Percentiles rank a stretch among this genome's conserved stretches.
Conservation (phyloP, 2,113 vertebrate species). For the Scomber colias region DNA sequence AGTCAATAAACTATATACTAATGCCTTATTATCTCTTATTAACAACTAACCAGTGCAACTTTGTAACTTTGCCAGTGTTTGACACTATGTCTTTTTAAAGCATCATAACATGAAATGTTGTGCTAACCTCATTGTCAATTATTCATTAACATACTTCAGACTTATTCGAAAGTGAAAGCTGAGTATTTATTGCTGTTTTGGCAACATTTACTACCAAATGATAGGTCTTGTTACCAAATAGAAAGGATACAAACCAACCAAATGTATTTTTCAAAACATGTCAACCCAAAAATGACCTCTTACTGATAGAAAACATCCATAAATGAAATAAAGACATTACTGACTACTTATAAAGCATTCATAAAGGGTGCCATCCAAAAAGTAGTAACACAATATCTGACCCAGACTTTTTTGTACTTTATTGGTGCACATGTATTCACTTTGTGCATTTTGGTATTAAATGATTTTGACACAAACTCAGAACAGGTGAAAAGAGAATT, state of each 20-base stretch:
- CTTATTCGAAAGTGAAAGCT: neutral
- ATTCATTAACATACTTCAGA: neutral
- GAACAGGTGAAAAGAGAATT: conserved; percentile 14
- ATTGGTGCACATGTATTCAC: conserved; percentile 1
- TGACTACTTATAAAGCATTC: neutral
- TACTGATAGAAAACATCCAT: neutral
- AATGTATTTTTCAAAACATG: neutral
- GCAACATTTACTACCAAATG: neutral
- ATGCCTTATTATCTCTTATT: neutral
- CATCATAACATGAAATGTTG: neutral
- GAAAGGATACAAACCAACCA: neutral
- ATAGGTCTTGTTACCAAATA: neutral
- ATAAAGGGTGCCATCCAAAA: neutral
- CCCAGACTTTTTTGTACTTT: neutral
- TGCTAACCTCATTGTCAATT: neutral
- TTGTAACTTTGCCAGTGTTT: neutral
- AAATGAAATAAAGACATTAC: neutral
- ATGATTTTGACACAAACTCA: conserved; percentile 26
- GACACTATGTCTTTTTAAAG: neutral
- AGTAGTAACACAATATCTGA: neutral
- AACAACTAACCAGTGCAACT: neutral
- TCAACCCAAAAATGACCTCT: neutral
- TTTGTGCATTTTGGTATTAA: conserved; percentile 3
- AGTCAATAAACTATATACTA: neutral
- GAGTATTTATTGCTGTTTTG: neutral